Evolutionary conservation across 1,140 invertebrate species (phyloP).

Genomic region (Halictus rubicundus): DNA sequence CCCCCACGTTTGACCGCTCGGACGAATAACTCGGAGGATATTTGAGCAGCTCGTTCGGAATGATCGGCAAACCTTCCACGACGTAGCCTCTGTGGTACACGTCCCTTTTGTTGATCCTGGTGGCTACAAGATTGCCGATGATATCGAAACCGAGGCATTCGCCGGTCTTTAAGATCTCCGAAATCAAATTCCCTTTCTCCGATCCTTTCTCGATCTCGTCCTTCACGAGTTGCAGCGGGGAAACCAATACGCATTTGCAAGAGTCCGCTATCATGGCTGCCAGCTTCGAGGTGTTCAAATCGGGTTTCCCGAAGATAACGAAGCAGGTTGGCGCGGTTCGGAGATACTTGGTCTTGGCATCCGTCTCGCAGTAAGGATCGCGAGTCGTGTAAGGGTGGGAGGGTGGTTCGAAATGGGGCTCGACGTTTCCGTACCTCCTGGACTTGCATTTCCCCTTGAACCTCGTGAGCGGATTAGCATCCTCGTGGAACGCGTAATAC

Average conservation of each 20-base stretch:
- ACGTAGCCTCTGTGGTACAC: conserved; percentile 82
- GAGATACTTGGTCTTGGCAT: conserved; percentile 80
- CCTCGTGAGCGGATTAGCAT: conserved; percentile 70
- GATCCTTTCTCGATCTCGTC: conserved; percentile 81
- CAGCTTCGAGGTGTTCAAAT: conserved; percentile 76
- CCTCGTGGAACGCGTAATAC: conserved; percentile 75
- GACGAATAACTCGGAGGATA: conserved; percentile 3
- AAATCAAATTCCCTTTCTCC: conserved; percentile 79
- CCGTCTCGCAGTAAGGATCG: conserved; percentile 69
- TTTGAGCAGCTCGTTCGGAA: conserved; percentile 74
- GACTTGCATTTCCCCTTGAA: neutral
- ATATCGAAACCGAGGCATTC: conserved; percentile 77
- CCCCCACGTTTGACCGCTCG: neutral
- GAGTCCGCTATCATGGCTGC: conserved; percentile 81
- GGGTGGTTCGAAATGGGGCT: conserved; percentile 36
- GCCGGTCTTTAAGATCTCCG: conserved; percentile 80
- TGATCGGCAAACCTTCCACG: conserved; percentile 82
- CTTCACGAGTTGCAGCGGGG: conserved; percentile 79
- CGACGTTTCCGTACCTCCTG: conserved; percentile 9
- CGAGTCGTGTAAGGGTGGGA: conserved; percentile 31
- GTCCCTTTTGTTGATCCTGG: conserved; percentile 78
- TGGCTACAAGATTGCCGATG: conserved; percentile 78
- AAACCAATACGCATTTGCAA: conserved; percentile 82
- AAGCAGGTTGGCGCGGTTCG: conserved; percentile 80
- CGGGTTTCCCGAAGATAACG: conserved; percentile 82